Percentiles rank a stretch among this genome's conserved stretches.
These are phyloP conservation scores for Meteorus colon DNA, from an alignment of 2,888 invertebrate genomes.

Conservation along the genomic window DNA sequence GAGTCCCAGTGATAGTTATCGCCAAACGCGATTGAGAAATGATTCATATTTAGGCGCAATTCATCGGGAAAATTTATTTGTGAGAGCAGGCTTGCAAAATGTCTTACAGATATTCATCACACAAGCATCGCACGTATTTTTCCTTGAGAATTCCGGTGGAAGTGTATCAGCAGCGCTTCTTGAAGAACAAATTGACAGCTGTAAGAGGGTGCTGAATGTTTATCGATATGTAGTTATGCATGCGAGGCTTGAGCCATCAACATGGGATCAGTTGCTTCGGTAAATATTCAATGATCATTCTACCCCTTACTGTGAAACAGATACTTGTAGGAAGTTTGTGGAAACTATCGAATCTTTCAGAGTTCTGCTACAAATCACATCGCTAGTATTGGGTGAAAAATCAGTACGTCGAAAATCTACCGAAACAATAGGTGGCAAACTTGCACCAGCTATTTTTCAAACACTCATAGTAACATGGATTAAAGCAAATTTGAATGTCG, in stretches of 20 bases:
- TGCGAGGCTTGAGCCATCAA: slow-evolving; percentile 91
- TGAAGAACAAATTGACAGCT: slow-evolving; percentile 96
- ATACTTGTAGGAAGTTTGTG: not conserved
- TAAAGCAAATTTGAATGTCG: slow-evolving; percentile 95
- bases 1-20: slow-evolving; percentile 67
- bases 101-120: slow-evolving; percentile 92
- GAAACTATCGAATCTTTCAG: slow-evolving; percentile 53
- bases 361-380: slow-evolving; percentile 93
- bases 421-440: slow-evolving; percentile 80
- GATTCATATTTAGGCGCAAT: slow-evolving; percentile 92
- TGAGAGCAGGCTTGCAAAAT: slow-evolving; percentile 90
- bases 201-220: slow-evolving; percentile 95
- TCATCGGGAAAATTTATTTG: slow-evolving; percentile 84
- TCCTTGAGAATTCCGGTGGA: slow-evolving; percentile 78
- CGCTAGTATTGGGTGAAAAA: slow-evolving; percentile 87
- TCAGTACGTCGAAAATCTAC: slow-evolving; percentile 85
- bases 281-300: slow-evolving; percentile 45
- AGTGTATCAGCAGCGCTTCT: slow-evolving; percentile 79
- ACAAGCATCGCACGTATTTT: slow-evolving; percentile 95
- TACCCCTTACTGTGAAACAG: not conserved
- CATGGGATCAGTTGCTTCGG: slow-evolving; percentile 82
- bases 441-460: slow-evolving; percentile 91
- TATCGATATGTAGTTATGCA: slow-evolving; percentile 98
- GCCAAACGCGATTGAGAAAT: slow-evolving; percentile 79
- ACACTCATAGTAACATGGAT: slow-evolving; percentile 99